These are phyloP conservation scores for Nephrotoma flavescens DNA, from an alignment of 2,888 invertebrate species.

Conservation along the genomic window DNA sequence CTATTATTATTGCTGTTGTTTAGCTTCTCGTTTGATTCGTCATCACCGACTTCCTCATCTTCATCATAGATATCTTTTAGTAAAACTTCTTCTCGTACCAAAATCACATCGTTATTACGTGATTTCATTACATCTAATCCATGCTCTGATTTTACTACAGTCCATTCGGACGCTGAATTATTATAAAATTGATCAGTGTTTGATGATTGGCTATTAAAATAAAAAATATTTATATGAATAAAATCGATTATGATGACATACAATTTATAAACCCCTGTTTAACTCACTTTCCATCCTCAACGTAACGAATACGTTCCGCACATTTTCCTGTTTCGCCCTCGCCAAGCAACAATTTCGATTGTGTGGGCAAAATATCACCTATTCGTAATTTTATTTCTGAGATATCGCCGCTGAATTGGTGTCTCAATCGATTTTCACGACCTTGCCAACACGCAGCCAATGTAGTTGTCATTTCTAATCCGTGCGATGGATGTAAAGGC, in stretches of 20 bases:
- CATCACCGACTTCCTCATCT: neutral
- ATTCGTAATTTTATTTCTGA: constrained; percentile 28
- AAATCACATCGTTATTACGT: neutral
- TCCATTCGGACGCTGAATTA: neutral
- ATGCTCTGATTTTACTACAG: neutral
- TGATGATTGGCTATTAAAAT: neutral
- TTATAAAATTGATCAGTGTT: neutral
- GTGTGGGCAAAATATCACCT: constrained; percentile 18
- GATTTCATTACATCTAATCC: constrained; percentile 4
- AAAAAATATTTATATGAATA: neutral
- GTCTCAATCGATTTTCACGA: constrained; percentile 79
- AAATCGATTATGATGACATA: neutral
- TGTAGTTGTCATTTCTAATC: constrained; percentile 81
- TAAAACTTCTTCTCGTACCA: neutral
- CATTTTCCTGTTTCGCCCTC: constrained; percentile 43
- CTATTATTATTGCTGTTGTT: neutral
- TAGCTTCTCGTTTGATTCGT: neutral
- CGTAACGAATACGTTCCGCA: neutral
- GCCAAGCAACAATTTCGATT: neutral
- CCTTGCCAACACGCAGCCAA: constrained; percentile 99
- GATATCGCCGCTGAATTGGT: constrained; percentile 37
- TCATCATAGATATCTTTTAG: neutral
- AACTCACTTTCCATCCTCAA: constrained; percentile 1
- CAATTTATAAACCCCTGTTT: neutral
- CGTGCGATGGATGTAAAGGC: constrained; percentile 93